Evolutionary conservation across 1,140 invertebrate species (phyloP), one percentile per base, ranked within the genome.

Genomic region (Ectropis grisescens): DNA sequence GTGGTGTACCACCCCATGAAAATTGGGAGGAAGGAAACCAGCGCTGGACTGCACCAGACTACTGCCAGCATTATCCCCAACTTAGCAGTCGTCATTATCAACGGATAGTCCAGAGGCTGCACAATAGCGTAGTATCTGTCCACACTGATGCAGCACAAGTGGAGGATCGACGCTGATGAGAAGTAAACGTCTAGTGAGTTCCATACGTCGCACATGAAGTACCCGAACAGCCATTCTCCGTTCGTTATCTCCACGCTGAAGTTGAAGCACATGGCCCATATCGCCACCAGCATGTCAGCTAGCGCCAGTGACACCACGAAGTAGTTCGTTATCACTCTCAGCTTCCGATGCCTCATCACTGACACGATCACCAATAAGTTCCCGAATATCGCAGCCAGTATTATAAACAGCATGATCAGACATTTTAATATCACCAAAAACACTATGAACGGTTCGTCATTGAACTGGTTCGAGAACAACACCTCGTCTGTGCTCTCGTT

Each of bases 141-240:
- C 16, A 96, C 91, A 51, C 82, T 97, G 76, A 96, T 97, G 81
- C 92, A 98, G 59, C 93, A 96, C 25, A 97, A 80, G 70, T 97
- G 95, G 13, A 96, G 84, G 12, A 97, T 96, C 16, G 94, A 96
- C 0, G 92, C 93, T 0, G 95, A 97, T 27, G 92, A 95, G 71
- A 97, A 98, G 58, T 96, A 94, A 1, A 98, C 96, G 75, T 98
- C 96, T 46, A 97, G 87, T 0, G 93, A 94, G 67, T 97, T 98
- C 93, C 94, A 98, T 6, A 97, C 89, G 71, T 97, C 94, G 74
- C 96, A 98, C 90, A 97, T 93, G 43, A 93, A 88, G 54, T 91
- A 89, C 0, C 93, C 93, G 64, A 97, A 97, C 11, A 95, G 71
- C 96, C 96, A 98, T 37, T 84, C 83, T 10, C 91, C 90, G n/a